Evolutionary conservation across 1,140 invertebrate species (phyloP).

Genomic region (Drosophila micromelanica): DNA sequence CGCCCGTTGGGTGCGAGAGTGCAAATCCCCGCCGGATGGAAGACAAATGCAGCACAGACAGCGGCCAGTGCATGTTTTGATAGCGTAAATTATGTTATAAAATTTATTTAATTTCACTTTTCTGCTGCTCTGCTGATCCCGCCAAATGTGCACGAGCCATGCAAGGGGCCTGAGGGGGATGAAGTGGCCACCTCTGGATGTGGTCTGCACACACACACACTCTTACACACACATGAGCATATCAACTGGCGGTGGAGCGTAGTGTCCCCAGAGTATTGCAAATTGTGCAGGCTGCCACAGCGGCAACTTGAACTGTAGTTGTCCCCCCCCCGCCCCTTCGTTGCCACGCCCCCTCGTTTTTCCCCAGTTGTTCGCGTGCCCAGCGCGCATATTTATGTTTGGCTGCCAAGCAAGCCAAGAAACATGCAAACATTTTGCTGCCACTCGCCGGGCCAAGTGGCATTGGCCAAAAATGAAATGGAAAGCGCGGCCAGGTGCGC

Average conservation of each 20-base stretch:
- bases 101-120: slow-evolving; percentile 83
- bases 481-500: slow-evolving; percentile 60
- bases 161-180: slow-evolving; percentile 29
- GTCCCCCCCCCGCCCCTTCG: too few relatives aligned
- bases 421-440: slow-evolving; percentile 65
- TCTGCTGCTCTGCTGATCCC: slow-evolving; percentile 56
- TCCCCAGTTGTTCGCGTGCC: slow-evolving; percentile 49
- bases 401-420: slow-evolving; percentile 38
- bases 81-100: slow-evolving; percentile 83
- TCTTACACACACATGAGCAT: slow-evolving; percentile 37
- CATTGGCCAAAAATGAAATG: slow-evolving; percentile 62
- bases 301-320: neutral
- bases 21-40: slow-evolving; percentile 33
- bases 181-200: neutral
- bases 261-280: slow-evolving; percentile 68
- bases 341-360: slow-evolving; percentile 3
- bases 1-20: slow-evolving; percentile 15
- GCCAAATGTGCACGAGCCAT: slow-evolving; percentile 54
- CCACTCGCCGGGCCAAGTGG: slow-evolving; percentile 24
- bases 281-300: slow-evolving; percentile 54
- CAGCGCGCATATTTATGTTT: slow-evolving; percentile 69
- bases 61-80: slow-evolving; percentile 71
- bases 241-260: slow-evolving; percentile 58
- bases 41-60: slow-evolving; percentile 48
- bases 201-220: slow-evolving; percentile 9